A percentile compares a stretch with the other conserved stretches of the same genome.
Conservation (phyloP, 2,113 vertebrate species). For the Dicrurus megarhynchus region DNA sequence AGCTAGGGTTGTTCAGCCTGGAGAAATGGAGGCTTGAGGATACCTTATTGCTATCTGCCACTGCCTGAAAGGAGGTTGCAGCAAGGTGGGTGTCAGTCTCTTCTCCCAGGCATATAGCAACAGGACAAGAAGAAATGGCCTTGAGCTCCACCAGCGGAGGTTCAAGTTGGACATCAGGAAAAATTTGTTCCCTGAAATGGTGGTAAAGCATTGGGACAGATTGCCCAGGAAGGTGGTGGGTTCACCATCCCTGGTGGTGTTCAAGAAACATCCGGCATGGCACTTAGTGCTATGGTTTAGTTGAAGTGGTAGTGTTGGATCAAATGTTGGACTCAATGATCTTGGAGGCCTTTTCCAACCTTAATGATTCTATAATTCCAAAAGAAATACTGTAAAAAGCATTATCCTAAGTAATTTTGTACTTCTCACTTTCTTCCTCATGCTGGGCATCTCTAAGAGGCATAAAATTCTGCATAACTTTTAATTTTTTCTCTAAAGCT, state of each 20-base stretch:
- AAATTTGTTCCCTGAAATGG: not conserved
- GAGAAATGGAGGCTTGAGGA: not conserved
- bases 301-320: not conserved
- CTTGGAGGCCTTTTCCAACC: not conserved
- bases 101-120: not conserved
- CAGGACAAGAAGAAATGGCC: not conserved
- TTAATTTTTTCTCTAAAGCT: not conserved
- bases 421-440: not conserved
- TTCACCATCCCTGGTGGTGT: not conserved
- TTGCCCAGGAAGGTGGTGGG: not conserved
- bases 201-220: not conserved
- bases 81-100: not conserved
- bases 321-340: not conserved
- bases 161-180: not conserved
- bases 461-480: not conserved
- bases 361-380: not conserved
- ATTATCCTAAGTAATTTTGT: not conserved
- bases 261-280: not conserved
- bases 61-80: not conserved
- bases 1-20: not conserved
- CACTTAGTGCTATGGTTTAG: not conserved
- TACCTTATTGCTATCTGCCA: not conserved
- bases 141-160: not conserved
- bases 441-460: not conserved
- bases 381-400: not conserved